Conservation (phyloP, 1,140 invertebrate genomes). For the Aphis gossypii region DNA sequence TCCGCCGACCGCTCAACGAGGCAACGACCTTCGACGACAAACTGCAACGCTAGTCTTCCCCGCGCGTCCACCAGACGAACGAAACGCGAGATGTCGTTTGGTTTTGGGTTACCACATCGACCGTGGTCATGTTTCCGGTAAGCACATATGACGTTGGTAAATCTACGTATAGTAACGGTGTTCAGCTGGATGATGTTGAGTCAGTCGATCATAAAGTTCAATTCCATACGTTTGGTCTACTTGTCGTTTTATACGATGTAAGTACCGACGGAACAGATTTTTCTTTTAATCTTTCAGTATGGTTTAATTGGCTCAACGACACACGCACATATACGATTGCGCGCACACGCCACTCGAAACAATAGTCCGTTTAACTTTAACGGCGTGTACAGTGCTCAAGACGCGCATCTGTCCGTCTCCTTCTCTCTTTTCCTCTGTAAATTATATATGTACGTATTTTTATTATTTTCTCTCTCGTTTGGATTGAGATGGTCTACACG, state of each 20-base stretch:
- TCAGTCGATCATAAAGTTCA: not conserved
- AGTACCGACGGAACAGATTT: not conserved
- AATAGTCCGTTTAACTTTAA: constrained; percentile 36
- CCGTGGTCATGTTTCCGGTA: not conserved
- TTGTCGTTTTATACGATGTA: not conserved
- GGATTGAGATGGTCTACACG: not conserved
- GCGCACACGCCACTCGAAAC: not conserved
- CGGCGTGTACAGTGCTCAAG: not conserved
- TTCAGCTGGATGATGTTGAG: not conserved
- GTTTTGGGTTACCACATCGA: not conserved
- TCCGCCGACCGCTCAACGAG: not conserved
- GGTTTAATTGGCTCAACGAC: constrained; percentile 35
- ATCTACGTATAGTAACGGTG: too few relatives aligned
- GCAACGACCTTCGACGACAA: not conserved
- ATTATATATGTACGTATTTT: not conserved
- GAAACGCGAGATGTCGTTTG: not conserved
- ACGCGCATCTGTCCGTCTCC: not conserved
- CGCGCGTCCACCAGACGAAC: too few relatives aligned
- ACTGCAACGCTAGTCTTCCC: not conserved
- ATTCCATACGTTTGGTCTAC: not conserved
- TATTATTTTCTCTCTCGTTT: constrained; percentile 3
- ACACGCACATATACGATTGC: not conserved
- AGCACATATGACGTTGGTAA: not conserved
- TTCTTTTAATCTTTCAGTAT: too few relatives aligned
- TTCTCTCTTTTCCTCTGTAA: not conserved